Conservation (phyloP, 2,113 vertebrate genomes). For the Anolis carolinensis region DNA sequence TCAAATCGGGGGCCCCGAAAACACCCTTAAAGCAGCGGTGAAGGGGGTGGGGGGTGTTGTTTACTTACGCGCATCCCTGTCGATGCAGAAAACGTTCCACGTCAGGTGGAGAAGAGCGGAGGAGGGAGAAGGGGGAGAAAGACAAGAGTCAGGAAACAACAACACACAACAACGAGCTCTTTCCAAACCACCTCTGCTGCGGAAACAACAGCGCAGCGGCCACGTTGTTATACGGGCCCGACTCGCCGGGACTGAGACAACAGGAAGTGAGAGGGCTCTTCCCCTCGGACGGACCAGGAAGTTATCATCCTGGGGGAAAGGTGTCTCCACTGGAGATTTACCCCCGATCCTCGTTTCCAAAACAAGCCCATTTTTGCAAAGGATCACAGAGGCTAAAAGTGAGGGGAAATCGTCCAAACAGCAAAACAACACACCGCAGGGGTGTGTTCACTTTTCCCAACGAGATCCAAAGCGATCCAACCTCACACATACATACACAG, state of each 20-base stretch:
- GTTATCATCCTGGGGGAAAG: too few species aligned
- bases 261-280: too few species aligned
- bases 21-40: not conserved
- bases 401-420: not conserved
- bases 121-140: slow-evolving; percentile 44
- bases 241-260: too few species aligned
- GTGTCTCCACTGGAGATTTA: too few species aligned
- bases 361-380: slow-evolving; percentile 54
- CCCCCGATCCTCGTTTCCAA: slow-evolving; percentile 36
- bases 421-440: too few species aligned
- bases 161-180: slow-evolving; percentile 45
- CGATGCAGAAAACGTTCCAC: slow-evolving; percentile 56
- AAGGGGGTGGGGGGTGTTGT: not conserved
- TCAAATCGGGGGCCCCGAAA: slow-evolving; percentile 28
- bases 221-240: slow-evolving; percentile 10
- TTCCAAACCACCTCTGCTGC: slow-evolving; percentile 46
- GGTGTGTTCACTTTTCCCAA: too few species aligned
- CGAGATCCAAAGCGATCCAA: too few species aligned
- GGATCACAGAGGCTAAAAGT: slow-evolving; percentile 40
- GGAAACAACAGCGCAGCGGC: slow-evolving; percentile 57
- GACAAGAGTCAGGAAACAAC: slow-evolving; percentile 56
- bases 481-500: too few species aligned
- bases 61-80: slow-evolving; percentile 97
- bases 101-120: slow-evolving; percentile 43
- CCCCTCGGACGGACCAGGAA: too few species aligned